These are phyloP conservation scores for Azemiops feae DNA, from an alignment of 2,113 vertebrate genomes.

Conservation along the genomic window DNA sequence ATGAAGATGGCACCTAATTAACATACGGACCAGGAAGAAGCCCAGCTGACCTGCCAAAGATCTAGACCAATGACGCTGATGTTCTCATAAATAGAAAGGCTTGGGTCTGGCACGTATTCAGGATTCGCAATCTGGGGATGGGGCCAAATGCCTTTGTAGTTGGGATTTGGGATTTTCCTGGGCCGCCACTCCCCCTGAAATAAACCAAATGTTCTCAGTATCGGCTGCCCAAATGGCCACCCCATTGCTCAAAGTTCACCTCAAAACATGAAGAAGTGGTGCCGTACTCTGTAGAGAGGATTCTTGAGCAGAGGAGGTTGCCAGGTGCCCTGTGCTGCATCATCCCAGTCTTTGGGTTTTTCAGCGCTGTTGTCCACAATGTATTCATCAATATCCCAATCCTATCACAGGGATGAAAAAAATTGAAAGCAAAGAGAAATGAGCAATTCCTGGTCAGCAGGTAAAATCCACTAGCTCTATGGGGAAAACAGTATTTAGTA, in stretches of 20 bases:
- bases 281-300: slow-evolving; percentile 78
- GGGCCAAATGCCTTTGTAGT: slow-evolving; percentile 80
- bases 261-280: too few species aligned
- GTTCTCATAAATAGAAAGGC: slow-evolving; percentile 79
- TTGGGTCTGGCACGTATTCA: slow-evolving; percentile 65
- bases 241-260: neutral
- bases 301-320: slow-evolving; percentile 79
- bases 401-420: slow-evolving; percentile 58
- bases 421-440: neutral
- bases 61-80: slow-evolving; percentile 80
- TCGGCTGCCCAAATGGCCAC: neutral
- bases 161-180: slow-evolving; percentile 77
- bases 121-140: slow-evolving; percentile 81
- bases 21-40: neutral
- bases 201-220: neutral
- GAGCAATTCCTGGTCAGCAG: neutral
- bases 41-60: slow-evolving; percentile 81
- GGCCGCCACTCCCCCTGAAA: slow-evolving; percentile 81
- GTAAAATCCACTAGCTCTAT: neutral
- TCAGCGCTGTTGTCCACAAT: slow-evolving; percentile 79
- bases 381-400: slow-evolving; percentile 80
- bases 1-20: neutral
- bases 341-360: slow-evolving; percentile 80
- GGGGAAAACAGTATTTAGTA: neutral
- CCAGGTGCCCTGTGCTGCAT: slow-evolving; percentile 79